Percentiles rank a stretch among this genome's conserved stretches.
These are phyloP conservation scores for Lepidostoma basale DNA, from an alignment of 1,140 invertebrate genomes.

Conservation along the genomic window DNA sequence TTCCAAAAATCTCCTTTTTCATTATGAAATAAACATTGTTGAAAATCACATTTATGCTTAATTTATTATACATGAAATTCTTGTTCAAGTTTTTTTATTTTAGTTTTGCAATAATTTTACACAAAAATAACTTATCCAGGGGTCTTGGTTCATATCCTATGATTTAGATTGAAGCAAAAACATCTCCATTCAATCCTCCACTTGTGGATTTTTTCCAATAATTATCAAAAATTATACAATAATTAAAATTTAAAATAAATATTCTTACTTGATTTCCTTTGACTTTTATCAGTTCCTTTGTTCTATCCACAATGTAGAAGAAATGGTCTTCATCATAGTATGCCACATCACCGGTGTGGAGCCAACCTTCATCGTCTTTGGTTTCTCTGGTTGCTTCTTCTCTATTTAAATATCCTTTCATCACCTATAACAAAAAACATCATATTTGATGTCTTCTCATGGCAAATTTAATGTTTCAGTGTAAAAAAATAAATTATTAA, in stretches of 20 bases:
- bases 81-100: too few relatives aligned
- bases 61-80: too few relatives aligned
- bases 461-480: not conserved
- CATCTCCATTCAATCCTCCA: not conserved
- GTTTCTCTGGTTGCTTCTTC: constrained; percentile 67
- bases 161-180: not conserved
- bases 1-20: too few relatives aligned
- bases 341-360: constrained; percentile 80
- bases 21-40: too few relatives aligned
- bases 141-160: too few relatives aligned
- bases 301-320: constrained; percentile 80
- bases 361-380: constrained; percentile 73
- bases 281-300: constrained; percentile 89
- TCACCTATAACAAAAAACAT: constrained; percentile 51
- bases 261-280: constrained; percentile 78
- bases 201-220: not conserved
- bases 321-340: constrained; percentile 75
- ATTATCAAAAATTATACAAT: not conserved
- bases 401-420: constrained; percentile 71
- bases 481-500: not conserved
- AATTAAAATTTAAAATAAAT: not conserved
- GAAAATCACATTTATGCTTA: too few relatives aligned
- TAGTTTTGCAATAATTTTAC: too few relatives aligned
- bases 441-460: constrained; percentile 1
- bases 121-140: too few relatives aligned